Evolutionary conservation across 2,797 vertebrate species (phyloP), one percentile per base, ranked within the genome.

Genomic region (Halcyon leucocephala): DNA sequence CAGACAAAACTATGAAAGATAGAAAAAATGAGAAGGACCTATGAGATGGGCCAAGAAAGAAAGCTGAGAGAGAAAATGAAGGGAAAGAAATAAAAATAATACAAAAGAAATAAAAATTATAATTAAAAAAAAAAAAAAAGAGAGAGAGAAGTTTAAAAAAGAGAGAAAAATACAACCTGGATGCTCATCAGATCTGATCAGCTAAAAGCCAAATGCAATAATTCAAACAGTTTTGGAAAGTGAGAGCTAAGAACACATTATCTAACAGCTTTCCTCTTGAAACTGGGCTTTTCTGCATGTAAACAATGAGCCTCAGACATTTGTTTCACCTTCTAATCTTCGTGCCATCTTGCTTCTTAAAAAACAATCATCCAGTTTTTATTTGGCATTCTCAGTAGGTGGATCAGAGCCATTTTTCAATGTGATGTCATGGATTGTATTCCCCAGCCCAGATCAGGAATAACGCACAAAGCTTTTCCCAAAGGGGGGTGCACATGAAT

Each of bases 401-500:
- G 86, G 83, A 93, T 95, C 81, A 70, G 8, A 90, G 95, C 81
- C 74, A 31, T 87, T 96, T 96, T 93, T 37, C 94, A 89, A 82
- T 70, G 78, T 94, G 95, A 92, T 94, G 78, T 96, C 93, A 96
- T 70, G 74, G 78, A 93, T 67, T 94, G 62, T 90, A 69, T 86
- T 94, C 72, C 44, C 33, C 71, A 62, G 66, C 79, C 78, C 52
- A 66, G 72, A 55, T 77, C 78, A 90, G 60, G 95, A 96, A 91
- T 85, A 94, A 93, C 76, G 79, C 54, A 95, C 89, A 97, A 92
- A 85, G 70, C 78, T 82, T 78, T 89, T 93, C 71, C 76, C 49
- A 42, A 74, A 89, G 77, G 60, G 33, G 28, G 16, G n/a, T 82
- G 17, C 60, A 35, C 11, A 5, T 52, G 26, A 89, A 92, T 89